These are phyloP conservation scores for Morphnarchus princeps DNA, from an alignment of 2,113 vertebrate species.

Conservation along the genomic window DNA sequence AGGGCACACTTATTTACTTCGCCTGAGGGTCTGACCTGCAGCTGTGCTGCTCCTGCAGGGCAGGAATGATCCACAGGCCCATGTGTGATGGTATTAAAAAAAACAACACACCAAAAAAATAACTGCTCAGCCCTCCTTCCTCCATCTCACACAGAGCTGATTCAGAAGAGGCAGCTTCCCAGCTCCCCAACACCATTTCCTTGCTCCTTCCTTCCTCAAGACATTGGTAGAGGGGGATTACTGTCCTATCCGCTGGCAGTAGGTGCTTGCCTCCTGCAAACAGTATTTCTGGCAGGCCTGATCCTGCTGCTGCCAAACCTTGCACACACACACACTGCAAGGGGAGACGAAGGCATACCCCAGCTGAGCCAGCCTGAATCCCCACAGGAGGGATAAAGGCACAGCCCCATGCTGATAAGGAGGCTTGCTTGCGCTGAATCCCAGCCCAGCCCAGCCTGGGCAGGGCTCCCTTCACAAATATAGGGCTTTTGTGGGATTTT, in stretches of 20 bases:
- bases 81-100: background rate
- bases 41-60: background rate
- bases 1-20: fast-evolving
- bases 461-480: background rate
- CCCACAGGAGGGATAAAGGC: background rate
- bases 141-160: background rate
- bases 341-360: background rate
- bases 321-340: background rate
- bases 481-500: background rate
- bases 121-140: background rate
- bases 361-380: background rate
- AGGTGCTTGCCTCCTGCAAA: background rate
- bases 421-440: background rate
- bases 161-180: background rate
- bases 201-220: background rate
- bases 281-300: background rate
- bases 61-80: background rate
- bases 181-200: background rate
- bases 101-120: background rate
- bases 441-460: background rate
- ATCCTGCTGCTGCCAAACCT: background rate
- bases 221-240: background rate
- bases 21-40: background rate
- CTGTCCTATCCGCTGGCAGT: fast-evolving
- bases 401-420: background rate